Evolutionary conservation across 2,113 vertebrate genomes (phyloP), one percentile per base, ranked within the genome.

Genomic region (Odontesthes bonariensis): DNA sequence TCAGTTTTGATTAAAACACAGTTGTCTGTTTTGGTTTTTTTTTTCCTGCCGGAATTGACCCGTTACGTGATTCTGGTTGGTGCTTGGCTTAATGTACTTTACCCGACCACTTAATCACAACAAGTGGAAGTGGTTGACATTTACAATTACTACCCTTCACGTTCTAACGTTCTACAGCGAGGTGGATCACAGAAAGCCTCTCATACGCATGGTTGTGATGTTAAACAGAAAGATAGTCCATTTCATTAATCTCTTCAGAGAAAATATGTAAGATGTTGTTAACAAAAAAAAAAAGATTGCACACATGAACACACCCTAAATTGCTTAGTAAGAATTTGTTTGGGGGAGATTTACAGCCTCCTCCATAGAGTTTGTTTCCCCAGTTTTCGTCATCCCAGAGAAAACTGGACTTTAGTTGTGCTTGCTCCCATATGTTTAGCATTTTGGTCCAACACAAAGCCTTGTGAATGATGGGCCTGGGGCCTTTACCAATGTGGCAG

Each of bases 401-500:
- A 40, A 85, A 79, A 44, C 70, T 86, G 79, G 73, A 68, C 59
- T 73, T 22, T 9, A 53, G 55, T 83, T 74, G 62, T 62, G 40
- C 47, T 46, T 61, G 56, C 69, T 79, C 55, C 79, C 84, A 83
- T 90, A 89, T 87, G 81, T 65, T 88, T 78, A 66, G 56, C 33
- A 69, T 85, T 89, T 75, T 44, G n/a, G 76, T 81, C 73, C 85
- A 85, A 56, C 66, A 63, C 47, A 75, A 75, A 61, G 64, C 69
- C 75, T 86, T 44, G 69, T 61, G 69, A 69, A 86, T 57, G 73
- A 85, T 59, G 22, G 3, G 70, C 84, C 58, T 23, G 44, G 44
- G 83, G 80, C 77, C 77, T 82, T 76, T 86, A 46, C 12, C 87
- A 80, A 32, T 62, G 73, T 54, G 75, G 88, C 93, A 94, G 94